phyloP scores from a whole-genome alignment of 2,797 vertebrate genomes.

The Nannoperca obscura region DNA sequence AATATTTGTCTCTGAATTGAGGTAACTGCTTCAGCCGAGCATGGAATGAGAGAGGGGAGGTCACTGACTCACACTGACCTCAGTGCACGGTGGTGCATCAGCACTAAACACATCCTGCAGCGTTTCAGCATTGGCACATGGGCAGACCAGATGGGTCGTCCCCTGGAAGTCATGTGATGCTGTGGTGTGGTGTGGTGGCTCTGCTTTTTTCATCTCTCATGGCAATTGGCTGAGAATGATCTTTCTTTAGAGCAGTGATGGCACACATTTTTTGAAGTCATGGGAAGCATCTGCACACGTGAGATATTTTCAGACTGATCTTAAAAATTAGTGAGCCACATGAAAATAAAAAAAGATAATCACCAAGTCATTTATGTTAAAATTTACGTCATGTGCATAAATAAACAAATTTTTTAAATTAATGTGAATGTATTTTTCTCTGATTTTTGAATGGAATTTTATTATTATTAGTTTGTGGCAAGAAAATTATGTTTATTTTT shows the following conservation, averaged over 20 bases:
- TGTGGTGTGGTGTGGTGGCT: slow-evolving; percentile 71
- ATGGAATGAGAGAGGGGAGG: slow-evolving; percentile 26
- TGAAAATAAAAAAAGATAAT: no score
- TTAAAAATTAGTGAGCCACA: background rate
- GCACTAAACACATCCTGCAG: slow-evolving; percentile 44
- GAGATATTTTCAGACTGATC: slow-evolving; percentile 16
- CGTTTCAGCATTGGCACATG: slow-evolving; percentile 41
- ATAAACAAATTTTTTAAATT: background rate
- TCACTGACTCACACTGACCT: slow-evolving; percentile 68
- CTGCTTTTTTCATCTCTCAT: slow-evolving; percentile 43
- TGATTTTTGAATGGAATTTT: background rate
- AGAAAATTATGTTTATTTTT: background rate
- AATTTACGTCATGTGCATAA: background rate
- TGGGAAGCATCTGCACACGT: slow-evolving; percentile 2
- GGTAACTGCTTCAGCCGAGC: slow-evolving; percentile 5
- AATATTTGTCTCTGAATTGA: background rate
- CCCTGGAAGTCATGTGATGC: slow-evolving; percentile 62
- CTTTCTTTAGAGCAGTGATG: slow-evolving; percentile 54
- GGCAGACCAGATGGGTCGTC: slow-evolving; percentile 26
- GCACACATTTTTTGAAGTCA: slow-evolving; percentile 35
- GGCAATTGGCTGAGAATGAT: slow-evolving; percentile 73
- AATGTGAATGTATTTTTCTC: background rate
- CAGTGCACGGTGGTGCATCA: slow-evolving; percentile 43
- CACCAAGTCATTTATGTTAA: background rate
- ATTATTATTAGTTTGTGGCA: background rate